Evolutionary conservation across 2,888 invertebrate genomes (phyloP).

Genomic region (Spodoptera littoralis): DNA sequence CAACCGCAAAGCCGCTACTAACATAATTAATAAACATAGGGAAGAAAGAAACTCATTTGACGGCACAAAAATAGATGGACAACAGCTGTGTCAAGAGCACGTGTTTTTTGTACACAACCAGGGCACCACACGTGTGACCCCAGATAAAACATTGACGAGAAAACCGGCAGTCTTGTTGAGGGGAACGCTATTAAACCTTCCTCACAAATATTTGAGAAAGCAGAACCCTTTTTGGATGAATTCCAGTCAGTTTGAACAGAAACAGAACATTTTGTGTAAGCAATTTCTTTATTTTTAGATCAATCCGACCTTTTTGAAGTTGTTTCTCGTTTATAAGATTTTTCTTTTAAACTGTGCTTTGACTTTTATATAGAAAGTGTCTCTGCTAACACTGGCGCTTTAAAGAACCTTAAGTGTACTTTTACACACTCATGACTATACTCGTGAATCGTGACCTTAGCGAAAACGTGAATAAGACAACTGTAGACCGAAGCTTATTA

Average conservation of each 20-base stretch:
- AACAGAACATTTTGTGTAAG: constrained; percentile 2
- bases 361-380: constrained; percentile 20
- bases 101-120: constrained; percentile 67
- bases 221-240: constrained; percentile 10
- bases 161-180: constrained; percentile 30
- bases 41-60: constrained; percentile 44
- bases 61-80: constrained; percentile 54
- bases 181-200: constrained; percentile 15
- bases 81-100: constrained; percentile 75
- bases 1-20: constrained; percentile 23
- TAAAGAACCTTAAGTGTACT: constrained; percentile 15
- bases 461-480: constrained; percentile 14
- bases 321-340: too few relatives aligned
- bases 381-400: background rate
- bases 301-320: too few relatives aligned
- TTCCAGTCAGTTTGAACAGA: background rate
- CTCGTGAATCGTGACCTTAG: constrained; percentile 23
- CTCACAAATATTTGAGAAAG: constrained; percentile 29
- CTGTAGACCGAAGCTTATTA: constrained; percentile 19
- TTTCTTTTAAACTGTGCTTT: constrained; percentile 4
- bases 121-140: constrained; percentile 65
- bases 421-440: constrained; percentile 19
- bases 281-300: background rate
- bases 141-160: constrained; percentile 45
- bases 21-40: constrained; percentile 43